Conservation (phyloP, 1,140 invertebrate species). For the Ephestia elutella region DNA sequence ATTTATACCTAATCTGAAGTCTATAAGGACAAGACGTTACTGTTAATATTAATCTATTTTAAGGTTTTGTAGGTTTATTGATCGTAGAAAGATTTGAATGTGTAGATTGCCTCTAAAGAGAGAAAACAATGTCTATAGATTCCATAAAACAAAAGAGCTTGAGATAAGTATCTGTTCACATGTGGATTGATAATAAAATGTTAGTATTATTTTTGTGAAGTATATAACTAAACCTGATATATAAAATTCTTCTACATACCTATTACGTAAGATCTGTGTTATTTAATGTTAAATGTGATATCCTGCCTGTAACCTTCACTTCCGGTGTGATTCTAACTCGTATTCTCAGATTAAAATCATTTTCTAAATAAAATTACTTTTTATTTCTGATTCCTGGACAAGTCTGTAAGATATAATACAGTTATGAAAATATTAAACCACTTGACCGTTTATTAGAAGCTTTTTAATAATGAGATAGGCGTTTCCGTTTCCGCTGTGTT, state of each 20-base stretch:
- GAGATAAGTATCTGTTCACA: neutral
- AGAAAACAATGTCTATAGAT: neutral
- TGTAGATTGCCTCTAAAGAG: neutral
- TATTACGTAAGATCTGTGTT: neutral
- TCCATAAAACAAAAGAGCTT: neutral
- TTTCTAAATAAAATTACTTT: constrained; percentile 43
- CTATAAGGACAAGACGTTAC: too few relatives aligned
- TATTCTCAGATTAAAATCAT: constrained; percentile 54
- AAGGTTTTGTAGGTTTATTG: neutral
- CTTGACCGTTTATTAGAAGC: too few relatives aligned
- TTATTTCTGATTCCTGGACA: neutral
- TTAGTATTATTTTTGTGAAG: neutral
- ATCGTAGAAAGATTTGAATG: neutral
- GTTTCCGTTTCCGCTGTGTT: too few relatives aligned
- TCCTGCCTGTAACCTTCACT: constrained; percentile 63
- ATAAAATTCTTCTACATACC: neutral
- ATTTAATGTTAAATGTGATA: constrained; percentile 68
- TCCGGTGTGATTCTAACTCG: constrained; percentile 60
- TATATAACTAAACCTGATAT: neutral
- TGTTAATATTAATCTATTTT: neutral
- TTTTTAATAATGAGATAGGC: too few relatives aligned
- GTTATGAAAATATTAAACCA: too few relatives aligned
- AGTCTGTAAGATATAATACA: too few relatives aligned
- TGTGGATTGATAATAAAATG: neutral
- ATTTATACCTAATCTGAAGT: too few relatives aligned